These are phyloP conservation scores for Epicauta chinensis DNA, from an alignment of 1,140 invertebrate genomes.

Conservation along the genomic window DNA sequence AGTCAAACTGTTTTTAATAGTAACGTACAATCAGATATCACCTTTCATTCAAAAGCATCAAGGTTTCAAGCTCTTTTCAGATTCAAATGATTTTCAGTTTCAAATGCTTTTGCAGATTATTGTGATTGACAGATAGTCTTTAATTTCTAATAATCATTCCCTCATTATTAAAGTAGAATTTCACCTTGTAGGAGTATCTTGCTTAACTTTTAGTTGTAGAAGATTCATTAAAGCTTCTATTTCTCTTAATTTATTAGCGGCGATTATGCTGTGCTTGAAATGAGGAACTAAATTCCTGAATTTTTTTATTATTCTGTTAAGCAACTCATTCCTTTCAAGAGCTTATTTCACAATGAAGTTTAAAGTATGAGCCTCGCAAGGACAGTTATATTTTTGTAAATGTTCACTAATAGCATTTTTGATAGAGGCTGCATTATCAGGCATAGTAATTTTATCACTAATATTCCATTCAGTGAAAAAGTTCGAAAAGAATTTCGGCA, in stretches of 20 bases:
- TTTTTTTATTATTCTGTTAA: not conserved
- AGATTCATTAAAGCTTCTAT: not conserved
- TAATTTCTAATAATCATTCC: slow-evolving; percentile 3
- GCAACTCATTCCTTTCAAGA: not conserved
- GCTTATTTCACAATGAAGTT: not conserved
- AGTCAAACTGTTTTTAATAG: slow-evolving; percentile 5
- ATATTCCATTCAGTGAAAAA: slow-evolving; percentile 2
- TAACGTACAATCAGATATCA: not conserved
- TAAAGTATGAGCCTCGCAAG: not conserved
- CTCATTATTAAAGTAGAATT: slow-evolving; percentile 14
- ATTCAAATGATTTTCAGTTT: no score
- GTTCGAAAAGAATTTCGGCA: not conserved
- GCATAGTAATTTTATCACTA: slow-evolving; percentile 7
- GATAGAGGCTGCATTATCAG: slow-evolving; percentile 15
- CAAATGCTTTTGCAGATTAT: not conserved
- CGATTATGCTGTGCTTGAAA: not conserved
- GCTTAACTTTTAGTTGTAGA: slow-evolving; percentile 10
- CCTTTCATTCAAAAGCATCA: not conserved
- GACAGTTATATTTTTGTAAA: not conserved
- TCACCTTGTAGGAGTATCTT: slow-evolving; percentile 10
- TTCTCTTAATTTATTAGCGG: not conserved
- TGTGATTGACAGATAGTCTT: slow-evolving; percentile 1
- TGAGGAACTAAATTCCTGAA: not conserved
- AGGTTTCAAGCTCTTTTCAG: no score
- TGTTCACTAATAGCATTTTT: not conserved